These are phyloP conservation scores for Intellagama lesueurii DNA, from an alignment of 2,797 vertebrate genomes.

Conservation along the genomic window DNA sequence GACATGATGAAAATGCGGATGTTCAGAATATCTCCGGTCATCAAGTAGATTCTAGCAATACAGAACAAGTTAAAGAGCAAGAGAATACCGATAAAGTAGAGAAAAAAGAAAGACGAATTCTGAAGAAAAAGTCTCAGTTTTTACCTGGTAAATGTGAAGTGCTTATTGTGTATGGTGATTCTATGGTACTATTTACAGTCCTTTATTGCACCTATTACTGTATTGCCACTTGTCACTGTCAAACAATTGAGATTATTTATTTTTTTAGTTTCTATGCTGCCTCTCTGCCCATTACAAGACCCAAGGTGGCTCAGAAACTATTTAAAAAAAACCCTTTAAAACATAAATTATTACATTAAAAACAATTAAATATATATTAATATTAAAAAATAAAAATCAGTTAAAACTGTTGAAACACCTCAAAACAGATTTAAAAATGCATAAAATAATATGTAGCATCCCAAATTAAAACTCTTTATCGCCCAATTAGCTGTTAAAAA, in stretches of 20 bases:
- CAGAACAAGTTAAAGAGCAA: conserved; percentile 79
- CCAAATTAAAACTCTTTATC: no score
- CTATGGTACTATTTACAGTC: background rate
- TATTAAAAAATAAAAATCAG: no score
- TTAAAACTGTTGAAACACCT: no score
- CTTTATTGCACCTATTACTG: background rate
- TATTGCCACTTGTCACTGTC: background rate
- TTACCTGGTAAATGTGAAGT: conserved; percentile 85
- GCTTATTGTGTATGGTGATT: conserved; percentile 26
- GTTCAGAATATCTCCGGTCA: conserved; percentile 68
- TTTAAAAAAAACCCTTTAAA: no score
- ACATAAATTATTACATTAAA: no score
- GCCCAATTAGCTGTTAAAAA: no score
- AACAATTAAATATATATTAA: no score
- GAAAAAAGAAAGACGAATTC: conserved; percentile 90
- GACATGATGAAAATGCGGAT: conserved; percentile 75
- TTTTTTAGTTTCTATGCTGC: no score
- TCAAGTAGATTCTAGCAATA: conserved; percentile 67
- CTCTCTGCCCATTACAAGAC: no score
- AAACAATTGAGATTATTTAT: background rate
- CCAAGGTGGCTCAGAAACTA: no score
- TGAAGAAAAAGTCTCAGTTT: conserved; percentile 91
- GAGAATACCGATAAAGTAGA: conserved; percentile 81
- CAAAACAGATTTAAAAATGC: no score
- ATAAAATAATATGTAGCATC: no score